These are phyloP conservation scores for Oscheius sp. DNA, from an alignment of 2,888 invertebrate genomes.

Conservation along the genomic window DNA sequence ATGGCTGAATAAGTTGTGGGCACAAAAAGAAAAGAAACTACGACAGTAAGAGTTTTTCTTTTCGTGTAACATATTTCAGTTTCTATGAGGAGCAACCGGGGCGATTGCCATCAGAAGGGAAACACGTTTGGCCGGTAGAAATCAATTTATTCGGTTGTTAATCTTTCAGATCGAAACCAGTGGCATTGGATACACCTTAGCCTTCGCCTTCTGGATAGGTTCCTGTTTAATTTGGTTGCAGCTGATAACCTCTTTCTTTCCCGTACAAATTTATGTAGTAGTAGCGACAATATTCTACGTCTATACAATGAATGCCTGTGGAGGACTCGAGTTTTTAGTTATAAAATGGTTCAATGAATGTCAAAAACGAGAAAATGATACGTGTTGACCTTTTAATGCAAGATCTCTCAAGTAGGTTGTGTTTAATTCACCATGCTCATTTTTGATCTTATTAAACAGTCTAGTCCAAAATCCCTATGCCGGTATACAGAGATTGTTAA, in stretches of 20 bases:
- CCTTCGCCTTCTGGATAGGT: slow-evolving; percentile 59
- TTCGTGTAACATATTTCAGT: slow-evolving; percentile 8
- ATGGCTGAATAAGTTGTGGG: slow-evolving; percentile 72
- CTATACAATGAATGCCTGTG: slow-evolving; percentile 40
- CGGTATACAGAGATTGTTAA: too few relatives aligned
- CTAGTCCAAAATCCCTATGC: too few relatives aligned
- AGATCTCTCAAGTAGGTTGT: too few relatives aligned
- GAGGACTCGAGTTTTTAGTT: slow-evolving; percentile 60
- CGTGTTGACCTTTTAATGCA: too few relatives aligned
- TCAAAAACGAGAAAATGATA: too few relatives aligned
- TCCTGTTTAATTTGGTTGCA: slow-evolving; percentile 55
- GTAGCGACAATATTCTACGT: slow-evolving; percentile 53
- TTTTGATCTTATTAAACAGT: too few relatives aligned
- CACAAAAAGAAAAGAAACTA: slow-evolving; percentile 71
- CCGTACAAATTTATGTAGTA: slow-evolving; percentile 50
- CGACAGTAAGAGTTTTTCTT: neutral
- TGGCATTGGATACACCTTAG: slow-evolving; percentile 49
- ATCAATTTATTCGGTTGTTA: neutral
- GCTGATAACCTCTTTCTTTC: slow-evolving; percentile 32
- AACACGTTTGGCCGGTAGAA: slow-evolving; percentile 48
- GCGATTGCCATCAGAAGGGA: slow-evolving; percentile 38
- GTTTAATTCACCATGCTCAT: too few relatives aligned
- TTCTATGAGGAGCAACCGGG: slow-evolving; percentile 19
- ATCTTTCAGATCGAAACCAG: slow-evolving; percentile 37
- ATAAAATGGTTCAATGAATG: slow-evolving; percentile 55